Base-by-base conservation (phyloP, 2,113 vertebrate species). In the Corvus moneduloides region DNA sequence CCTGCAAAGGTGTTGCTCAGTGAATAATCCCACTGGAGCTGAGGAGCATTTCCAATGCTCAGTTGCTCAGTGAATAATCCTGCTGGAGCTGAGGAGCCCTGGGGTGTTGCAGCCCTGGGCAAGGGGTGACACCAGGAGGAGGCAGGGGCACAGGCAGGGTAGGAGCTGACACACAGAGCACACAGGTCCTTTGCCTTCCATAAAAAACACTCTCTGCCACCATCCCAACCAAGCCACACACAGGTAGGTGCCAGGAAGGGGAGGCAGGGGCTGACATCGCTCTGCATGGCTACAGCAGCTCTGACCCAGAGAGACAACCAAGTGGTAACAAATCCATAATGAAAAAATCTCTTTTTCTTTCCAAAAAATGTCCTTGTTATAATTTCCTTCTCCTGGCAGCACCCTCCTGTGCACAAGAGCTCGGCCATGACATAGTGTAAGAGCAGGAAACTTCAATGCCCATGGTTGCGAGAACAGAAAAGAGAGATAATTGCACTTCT, bases 41-140 rank as follows among this genome's bases (percentile, higher is more conserved):
- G 44, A 54, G 46, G 63, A 84, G 41, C 17, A 41, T 41, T 41
- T 41, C 39, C 39, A 41, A 41, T 41, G 39, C 39, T 41, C 39
- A 41, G 5, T 14, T n/a, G 64, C 33, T 81, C 3, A 1, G 22
- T 54, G 72, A 76, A 61, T 19, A 83, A 61, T 28, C 24, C 44
- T 0, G 0, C 43, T 0, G 0, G 58, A 76, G 41, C 26, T 63
- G 44, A 54, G 46, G 63, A 84, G 41, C 20, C n/a, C 30, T 8
- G 3, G 48, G 39, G 33, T 39, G 24, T 6, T 24, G 61, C 17
- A 75, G 84, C 37, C 43, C 52, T 37, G 67, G 63, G 39, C 26
- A 28, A 63, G 48, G 56, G 51, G 51, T 83, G 66, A 48, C 64
- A 28, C 15, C 4, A 11, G 1, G 0, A 74, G 66, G 30, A 81